phyloP scores from a whole-genome alignment of 2,888 invertebrate species.

The Cephus spinipes region DNA sequence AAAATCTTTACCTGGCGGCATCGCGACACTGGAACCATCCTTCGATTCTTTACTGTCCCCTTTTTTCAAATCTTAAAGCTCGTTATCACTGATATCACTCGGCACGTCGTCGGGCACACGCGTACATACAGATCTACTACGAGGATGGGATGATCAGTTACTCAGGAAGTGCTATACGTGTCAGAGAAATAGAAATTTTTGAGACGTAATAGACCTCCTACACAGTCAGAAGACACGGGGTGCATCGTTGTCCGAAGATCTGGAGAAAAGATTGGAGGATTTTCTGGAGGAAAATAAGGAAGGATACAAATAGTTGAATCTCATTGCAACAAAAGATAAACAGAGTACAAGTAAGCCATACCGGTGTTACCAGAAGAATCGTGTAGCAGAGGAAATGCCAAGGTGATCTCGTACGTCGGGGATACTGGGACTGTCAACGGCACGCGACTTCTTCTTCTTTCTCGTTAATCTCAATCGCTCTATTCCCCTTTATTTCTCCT shows the following conservation, averaged over 20 bases:
- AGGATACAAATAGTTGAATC: not conserved
- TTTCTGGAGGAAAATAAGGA: not conserved
- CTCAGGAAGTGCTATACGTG: not conserved
- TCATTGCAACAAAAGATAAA: not conserved
- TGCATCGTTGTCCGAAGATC: not conserved
- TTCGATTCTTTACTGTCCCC: not conserved
- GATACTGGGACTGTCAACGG: not conserved
- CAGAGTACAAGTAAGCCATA: not conserved
- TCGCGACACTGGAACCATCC: not conserved
- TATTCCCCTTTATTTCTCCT: not conserved
- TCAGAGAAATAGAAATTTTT: not conserved
- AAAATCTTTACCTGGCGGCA: not conserved
- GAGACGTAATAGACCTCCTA: not conserved
- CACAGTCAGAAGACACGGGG: not conserved
- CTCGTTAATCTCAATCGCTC: not conserved
- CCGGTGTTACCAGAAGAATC: not conserved
- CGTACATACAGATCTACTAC: not conserved
- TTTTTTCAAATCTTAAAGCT: not conserved
- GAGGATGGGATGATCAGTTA: not conserved
- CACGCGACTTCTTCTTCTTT: not conserved
- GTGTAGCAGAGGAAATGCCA: conserved; percentile 36
- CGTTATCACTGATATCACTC: not conserved
- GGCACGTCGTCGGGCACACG: not conserved
- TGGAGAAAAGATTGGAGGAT: no score
- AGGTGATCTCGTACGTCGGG: conserved; percentile 35